Percentiles rank a stretch among this genome's conserved stretches.
phyloP scores from a whole-genome alignment of 2,888 invertebrate species.

The Drosophila paranaensis region DNA sequence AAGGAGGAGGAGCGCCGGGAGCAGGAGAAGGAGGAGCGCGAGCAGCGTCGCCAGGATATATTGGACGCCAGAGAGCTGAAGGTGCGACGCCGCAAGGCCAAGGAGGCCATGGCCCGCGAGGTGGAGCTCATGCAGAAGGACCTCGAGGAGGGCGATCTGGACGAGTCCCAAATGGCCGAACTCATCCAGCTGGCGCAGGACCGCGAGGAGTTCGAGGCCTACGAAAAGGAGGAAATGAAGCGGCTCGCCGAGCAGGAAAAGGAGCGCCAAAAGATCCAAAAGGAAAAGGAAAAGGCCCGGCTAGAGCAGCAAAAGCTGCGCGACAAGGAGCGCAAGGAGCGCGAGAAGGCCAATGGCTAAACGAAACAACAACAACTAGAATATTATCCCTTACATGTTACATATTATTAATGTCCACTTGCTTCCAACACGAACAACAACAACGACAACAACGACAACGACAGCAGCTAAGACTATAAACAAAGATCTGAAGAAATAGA shows the following conservation, averaged over 20 bases:
- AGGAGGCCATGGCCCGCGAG: constrained; percentile 59
- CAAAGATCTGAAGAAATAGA: too few relatives aligned
- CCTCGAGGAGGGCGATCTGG: constrained; percentile 52
- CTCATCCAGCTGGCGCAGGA: constrained; percentile 41
- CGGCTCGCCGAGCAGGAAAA: constrained; percentile 49
- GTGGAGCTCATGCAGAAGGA: constrained; percentile 67
- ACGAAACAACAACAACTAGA: neutral
- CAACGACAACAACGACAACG: too few relatives aligned
- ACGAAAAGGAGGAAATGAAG: constrained; percentile 59
- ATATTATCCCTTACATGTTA: neutral
- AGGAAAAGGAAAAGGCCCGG: constrained; percentile 39
- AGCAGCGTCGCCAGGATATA: constrained; percentile 38
- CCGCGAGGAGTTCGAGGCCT: constrained; percentile 58
- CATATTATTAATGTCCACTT: constrained; percentile 3
- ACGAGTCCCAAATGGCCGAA: constrained; percentile 50
- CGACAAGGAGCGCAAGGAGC: constrained; percentile 47
- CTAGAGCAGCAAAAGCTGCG: constrained; percentile 36
- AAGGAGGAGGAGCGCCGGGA: constrained; percentile 53
- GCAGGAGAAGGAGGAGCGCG: constrained; percentile 49
- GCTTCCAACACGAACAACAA: neutral
- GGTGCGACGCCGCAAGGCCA: constrained; percentile 62
- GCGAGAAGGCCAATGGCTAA: constrained; percentile 10
- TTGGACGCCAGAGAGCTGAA: constrained; percentile 50
- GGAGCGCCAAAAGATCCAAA: constrained; percentile 32
- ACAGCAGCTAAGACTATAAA: constrained; percentile 4